Base-by-base conservation (phyloP, 1,140 invertebrate genomes). In the Scylla paramamosain region DNA sequence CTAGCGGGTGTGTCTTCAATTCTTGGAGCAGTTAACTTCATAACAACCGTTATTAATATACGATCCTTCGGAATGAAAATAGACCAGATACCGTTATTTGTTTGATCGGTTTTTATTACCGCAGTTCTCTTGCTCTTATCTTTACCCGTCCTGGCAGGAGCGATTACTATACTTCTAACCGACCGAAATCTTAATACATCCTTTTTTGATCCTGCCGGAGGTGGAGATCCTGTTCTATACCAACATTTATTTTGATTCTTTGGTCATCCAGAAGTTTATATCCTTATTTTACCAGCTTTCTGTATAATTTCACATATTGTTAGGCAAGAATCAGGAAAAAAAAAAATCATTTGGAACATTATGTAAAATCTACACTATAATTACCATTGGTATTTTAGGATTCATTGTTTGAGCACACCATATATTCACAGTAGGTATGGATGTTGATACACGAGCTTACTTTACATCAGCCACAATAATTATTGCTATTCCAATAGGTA, bases 91-190 rank as follows among this genome's bases (percentile, higher is more conserved):
- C 96, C 96, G 31, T 96, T 97, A 95, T 97, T 97, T 96, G 96
- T 97, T 97, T 98, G 98, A 97, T 97, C 98, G 45, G 97, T 98
- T 67, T 96, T 97, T 96, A 97, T 98, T 97, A 98, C 98, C 92
- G 97, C 97, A 45, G 96, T 98, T 97, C 96, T 98, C 96, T 96
- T 98, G 91, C 95, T 98, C 77, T 96, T 98, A 96, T 98, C 97
- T 14, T 96, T 98, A 96, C 98, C 98, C 4, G 98, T 98, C 16
- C 96, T 98, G 97, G 98, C 98, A 2, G 98, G 98, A 93, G 98
- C 97, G 84, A 98, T 98, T 97, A 98, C 98, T 48, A 98, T 98
- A 97, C 96, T 98, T 95, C 97, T 98, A 93, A 97, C 96, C 10
- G 97, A 97, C 96, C 97, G 97, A 3, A n/a, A n/a, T n/a, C n/a